Percentiles rank a stretch among this genome's conserved stretches.
Conservation (phyloP, 2,888 invertebrate genomes). For the Sericinus montela region DNA sequence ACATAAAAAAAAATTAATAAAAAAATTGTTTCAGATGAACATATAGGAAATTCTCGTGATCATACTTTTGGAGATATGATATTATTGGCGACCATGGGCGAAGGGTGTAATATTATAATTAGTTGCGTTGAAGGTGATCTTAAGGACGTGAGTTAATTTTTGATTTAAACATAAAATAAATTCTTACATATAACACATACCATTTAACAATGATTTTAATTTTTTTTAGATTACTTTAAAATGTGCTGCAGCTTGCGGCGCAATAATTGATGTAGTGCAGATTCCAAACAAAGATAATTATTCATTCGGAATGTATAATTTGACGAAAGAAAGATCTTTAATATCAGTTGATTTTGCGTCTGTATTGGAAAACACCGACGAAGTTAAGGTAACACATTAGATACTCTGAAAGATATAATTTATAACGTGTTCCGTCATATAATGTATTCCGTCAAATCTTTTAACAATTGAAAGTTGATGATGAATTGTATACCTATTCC, state of each 20-base stretch:
- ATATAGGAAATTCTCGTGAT: constrained; percentile 52
- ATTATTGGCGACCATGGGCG: constrained; percentile 33
- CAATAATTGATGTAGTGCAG: constrained; percentile 21
- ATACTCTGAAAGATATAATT: too few relatives aligned
- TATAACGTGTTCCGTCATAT: too few relatives aligned
- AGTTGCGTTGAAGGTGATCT: constrained; percentile 37
- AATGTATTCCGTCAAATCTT: too few relatives aligned
- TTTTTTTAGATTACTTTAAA: constrained; percentile 22
- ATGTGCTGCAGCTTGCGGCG: constrained; percentile 19
- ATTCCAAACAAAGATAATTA: constrained; percentile 24
- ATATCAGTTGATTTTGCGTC: constrained; percentile 19
- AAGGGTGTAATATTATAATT: constrained; percentile 44
- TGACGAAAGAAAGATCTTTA: constrained; percentile 22
- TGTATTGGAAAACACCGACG: constrained; percentile 16
- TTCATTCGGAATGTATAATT: constrained; percentile 24
- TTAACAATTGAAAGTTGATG: too few relatives aligned
- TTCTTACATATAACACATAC: too few relatives aligned
- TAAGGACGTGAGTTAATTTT: constrained; percentile 40
- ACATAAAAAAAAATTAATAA: too few relatives aligned
- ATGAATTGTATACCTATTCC: too few relatives aligned
- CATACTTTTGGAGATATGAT: constrained; percentile 45
- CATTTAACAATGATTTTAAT: too few relatives aligned
- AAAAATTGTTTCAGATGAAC: constrained; percentile 34
- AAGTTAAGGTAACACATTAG: too few relatives aligned
- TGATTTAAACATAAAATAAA: too few relatives aligned